Evolutionary conservation across 2,113 vertebrate species (phyloP), one percentile per base, ranked within the genome.

Genomic region (Poicephalus meyeri): DNA sequence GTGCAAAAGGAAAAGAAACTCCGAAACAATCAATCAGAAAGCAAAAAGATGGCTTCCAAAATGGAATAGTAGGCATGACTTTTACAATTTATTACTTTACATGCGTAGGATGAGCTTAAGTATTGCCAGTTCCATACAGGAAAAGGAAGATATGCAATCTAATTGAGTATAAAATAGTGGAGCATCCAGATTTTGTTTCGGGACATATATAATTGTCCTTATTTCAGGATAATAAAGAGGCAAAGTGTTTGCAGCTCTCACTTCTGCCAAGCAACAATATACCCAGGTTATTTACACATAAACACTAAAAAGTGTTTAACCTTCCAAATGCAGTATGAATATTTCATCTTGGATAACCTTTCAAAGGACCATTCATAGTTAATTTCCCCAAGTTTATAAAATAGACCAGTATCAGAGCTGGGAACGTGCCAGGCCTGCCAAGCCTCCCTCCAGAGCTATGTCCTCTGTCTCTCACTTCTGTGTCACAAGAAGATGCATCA

Each of bases 401-500:
- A 84, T 35, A 68, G 41, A 74, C 6, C 52, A 61, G 11, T 56
- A 65, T 16, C 52, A 56, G 47, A 74, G 16, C 44, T 2, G 20
- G 61, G 72, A 72, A 89, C 25, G 41, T 20, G 53, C 44, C 76
- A 90, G 61, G n/a, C 41, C 76, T 91, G 80, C 68, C 58, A 72
- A 70, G 55, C 60, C 33, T 86, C 44, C 35, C 69, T 78, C 50
- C 46, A 46, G 80, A 71, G 31, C 47, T 24, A n/a, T 3, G 41
- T 69, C 39, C 44, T 74, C 65, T 9, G 0, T 47, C 61, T 85
- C 91, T 82, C 29, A 61, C 80, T 66, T 39, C 20, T 33, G 24
- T 60, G 47, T 91, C 74, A 80, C 93, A 95, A 76, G 65, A 78
- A 94, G 81, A 90, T 78, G 18, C 39, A 88, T 28, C 66, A 80